A percentile compares a stretch with the other conserved stretches of the same genome.
phyloP scores from a whole-genome alignment of 2,888 invertebrate species.

The Chrysolina americana region DNA sequence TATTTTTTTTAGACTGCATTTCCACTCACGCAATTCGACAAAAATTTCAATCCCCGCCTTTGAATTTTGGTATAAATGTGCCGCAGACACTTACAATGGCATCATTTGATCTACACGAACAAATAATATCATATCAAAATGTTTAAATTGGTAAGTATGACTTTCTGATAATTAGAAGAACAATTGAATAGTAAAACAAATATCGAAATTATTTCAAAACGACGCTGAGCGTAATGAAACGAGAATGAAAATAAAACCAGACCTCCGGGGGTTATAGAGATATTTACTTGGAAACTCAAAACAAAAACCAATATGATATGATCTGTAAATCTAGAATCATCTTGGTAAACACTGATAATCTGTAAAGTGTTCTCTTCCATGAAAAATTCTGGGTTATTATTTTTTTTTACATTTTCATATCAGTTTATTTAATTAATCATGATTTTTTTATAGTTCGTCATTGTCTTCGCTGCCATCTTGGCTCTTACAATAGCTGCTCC shows the following conservation, averaged over 20 bases:
- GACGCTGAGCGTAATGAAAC: too few species aligned
- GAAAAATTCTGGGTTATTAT: too few species aligned
- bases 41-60: slow-evolving; percentile 12
- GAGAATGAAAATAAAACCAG: too few species aligned
- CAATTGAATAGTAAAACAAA: too few species aligned
- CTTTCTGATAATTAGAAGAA: too few species aligned
- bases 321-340: too few species aligned
- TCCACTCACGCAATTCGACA: background rate
- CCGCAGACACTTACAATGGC: slow-evolving; percentile 20
- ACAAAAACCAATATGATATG: too few species aligned
- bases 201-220: too few species aligned
- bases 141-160: slow-evolving; percentile 56
- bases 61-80: slow-evolving; percentile 42
- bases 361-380: too few species aligned
- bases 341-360: too few species aligned
- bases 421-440: background rate
- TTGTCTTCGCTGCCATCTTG: slow-evolving; percentile 46
- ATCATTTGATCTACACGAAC: slow-evolving; percentile 44
- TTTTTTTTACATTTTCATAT: background rate
- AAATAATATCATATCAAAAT: slow-evolving; percentile 46
- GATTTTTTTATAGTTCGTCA: slow-evolving; percentile 30
- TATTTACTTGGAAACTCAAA: too few species aligned
- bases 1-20: background rate
- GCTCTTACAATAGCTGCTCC: slow-evolving; percentile 45
- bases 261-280: too few species aligned